A percentile compares a stretch with the other conserved stretches of the same genome.
Conservation (phyloP, 2,113 vertebrate species). For the Indicator maculatus region DNA sequence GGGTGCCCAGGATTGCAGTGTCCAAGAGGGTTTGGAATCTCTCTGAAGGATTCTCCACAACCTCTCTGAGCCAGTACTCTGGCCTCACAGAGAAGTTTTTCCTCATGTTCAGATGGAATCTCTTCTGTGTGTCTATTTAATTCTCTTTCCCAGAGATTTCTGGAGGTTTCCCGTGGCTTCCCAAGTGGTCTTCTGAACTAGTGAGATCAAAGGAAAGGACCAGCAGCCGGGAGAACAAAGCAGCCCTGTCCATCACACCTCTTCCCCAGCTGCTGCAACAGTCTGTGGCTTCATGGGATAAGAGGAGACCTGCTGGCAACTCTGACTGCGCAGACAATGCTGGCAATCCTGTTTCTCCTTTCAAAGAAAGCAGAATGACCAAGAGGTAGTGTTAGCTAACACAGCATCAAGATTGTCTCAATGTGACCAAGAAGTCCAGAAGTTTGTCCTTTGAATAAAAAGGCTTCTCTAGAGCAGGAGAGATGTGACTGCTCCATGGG, state of each 20-base stretch:
- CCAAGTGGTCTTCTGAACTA: background rate
- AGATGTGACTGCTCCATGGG: background rate
- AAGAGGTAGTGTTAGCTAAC: rapidly evolving
- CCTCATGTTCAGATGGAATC: background rate
- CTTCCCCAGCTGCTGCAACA: background rate
- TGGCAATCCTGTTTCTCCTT: background rate
- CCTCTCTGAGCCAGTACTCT: background rate
- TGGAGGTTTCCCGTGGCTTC: background rate
- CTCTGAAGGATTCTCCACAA: background rate
- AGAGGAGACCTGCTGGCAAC: background rate
- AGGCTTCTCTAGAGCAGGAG: background rate
- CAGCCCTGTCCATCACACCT: background rate
- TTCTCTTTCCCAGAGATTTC: background rate
- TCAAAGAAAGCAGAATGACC: background rate
- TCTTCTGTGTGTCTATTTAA: background rate
- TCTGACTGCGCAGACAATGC: background rate
- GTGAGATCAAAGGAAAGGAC: background rate
- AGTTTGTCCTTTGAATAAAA: background rate
- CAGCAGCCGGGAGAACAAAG: background rate
- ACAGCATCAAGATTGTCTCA: background rate
- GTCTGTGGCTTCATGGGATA: rapidly evolving
- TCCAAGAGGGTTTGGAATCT: no score
- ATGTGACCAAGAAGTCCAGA: rapidly evolving
- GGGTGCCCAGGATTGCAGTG: no score
- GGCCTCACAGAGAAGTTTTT: background rate